phyloP scores from a whole-genome alignment of 64 coral and sea anemone genomes.

The Pocillopora damicornis region DNA sequence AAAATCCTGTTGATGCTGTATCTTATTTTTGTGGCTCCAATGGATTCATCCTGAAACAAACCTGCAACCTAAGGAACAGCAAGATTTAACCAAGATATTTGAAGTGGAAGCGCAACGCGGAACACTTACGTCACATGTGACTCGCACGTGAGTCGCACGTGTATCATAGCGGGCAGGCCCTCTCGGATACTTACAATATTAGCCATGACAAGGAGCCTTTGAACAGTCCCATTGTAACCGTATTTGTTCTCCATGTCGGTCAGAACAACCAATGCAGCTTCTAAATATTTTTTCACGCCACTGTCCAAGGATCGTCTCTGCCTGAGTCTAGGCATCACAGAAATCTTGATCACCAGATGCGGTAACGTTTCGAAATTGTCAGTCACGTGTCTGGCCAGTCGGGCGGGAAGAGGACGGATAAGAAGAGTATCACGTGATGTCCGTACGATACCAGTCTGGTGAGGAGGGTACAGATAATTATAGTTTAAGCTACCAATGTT shows the following conservation, averaged over 20 bases:
- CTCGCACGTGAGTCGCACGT: not conserved
- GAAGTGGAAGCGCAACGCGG: not conserved
- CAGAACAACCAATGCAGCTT: not conserved
- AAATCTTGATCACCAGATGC: not conserved
- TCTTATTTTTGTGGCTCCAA: conserved; percentile 4
- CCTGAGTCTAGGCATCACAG: not conserved
- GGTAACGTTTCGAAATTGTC: not conserved
- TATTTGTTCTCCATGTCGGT: not conserved
- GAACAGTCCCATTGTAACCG: not conserved
- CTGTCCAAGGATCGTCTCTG: not conserved
- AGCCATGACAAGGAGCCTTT: not conserved
- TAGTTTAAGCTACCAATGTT: too few relatives aligned
- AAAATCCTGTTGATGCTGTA: not conserved
- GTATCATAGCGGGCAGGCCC: not conserved
- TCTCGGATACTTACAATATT: not conserved
- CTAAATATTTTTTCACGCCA: not conserved
- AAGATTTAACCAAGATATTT: not conserved
- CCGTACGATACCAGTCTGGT: not conserved
- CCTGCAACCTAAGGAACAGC: not conserved
- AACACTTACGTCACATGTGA: not conserved
- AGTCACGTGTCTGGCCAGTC: not conserved
- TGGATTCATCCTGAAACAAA: conserved; percentile 10
- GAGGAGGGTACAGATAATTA: too few relatives aligned
- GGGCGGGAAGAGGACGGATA: not conserved
- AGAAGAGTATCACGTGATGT: not conserved